Percentiles rank a stretch among this genome's conserved stretches.
phyloP scores from a whole-genome alignment of 2,113 vertebrate species.

The Brienomyrus brachyistius region DNA sequence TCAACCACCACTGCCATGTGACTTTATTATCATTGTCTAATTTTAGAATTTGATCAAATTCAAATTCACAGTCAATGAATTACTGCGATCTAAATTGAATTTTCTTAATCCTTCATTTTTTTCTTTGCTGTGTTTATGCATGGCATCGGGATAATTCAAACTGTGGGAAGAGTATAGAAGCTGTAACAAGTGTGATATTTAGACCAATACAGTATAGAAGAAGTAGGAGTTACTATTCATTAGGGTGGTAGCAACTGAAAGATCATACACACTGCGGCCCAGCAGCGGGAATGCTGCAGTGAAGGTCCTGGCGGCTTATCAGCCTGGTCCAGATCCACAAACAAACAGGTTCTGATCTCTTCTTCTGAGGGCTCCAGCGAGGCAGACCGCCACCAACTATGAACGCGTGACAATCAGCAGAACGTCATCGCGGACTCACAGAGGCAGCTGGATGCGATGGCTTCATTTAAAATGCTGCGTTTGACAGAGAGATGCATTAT shows the following conservation, averaged over 20 bases:
- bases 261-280: neutral
- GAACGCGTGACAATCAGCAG: neutral
- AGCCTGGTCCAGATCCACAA: neutral
- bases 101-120: neutral
- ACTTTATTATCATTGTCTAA: neutral
- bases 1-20: neutral
- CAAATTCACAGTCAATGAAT: neutral
- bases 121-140: neutral
- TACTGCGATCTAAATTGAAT: neutral
- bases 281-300: neutral
- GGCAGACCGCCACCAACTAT: neutral
- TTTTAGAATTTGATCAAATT: neutral
- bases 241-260: neutral
- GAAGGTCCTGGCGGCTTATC: neutral
- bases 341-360: neutral
- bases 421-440: neutral
- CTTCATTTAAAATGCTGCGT: neutral
- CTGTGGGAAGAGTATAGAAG: neutral
- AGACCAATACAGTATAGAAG: neutral
- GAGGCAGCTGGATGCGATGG: neutral
- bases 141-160: neutral
- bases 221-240: neutral
- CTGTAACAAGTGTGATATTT: neutral
- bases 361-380: neutral
- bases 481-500: neutral